phyloP scores from a whole-genome alignment of 2,113 vertebrate species.

The Triplophysa siluroides region DNA sequence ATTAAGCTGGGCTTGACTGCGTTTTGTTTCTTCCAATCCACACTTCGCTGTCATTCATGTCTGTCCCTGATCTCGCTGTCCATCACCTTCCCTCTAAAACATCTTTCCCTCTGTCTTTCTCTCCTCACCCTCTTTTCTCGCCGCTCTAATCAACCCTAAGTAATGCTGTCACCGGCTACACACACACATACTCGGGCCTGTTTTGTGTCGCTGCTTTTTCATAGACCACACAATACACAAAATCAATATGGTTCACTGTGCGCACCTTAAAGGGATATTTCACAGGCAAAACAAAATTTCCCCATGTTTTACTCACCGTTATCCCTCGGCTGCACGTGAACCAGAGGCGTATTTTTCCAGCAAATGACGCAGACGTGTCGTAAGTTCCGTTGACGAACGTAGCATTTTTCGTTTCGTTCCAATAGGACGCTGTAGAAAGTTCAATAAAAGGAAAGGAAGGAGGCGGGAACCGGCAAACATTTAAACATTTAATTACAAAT shows the following conservation, averaged over 20 bases:
- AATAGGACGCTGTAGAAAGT: too few species aligned
- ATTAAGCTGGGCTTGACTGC: not conserved
- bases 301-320: too few species aligned
- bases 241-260: constrained; percentile 15
- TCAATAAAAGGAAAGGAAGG: too few species aligned
- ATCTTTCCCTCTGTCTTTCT: constrained; percentile 39
- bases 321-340: too few species aligned
- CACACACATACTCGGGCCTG: not conserved
- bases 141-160: constrained; percentile 20
- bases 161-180: constrained; percentile 22
- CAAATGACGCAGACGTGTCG: too few species aligned
- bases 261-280: not conserved
- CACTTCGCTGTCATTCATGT: constrained; percentile 37
- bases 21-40: constrained; percentile 17
- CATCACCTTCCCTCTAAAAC: not conserved
- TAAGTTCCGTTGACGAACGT: too few species aligned
- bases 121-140: constrained; percentile 31
- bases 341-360: too few species aligned
- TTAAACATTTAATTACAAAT: too few species aligned
- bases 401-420: too few species aligned
- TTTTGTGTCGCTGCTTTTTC: constrained; percentile 20
- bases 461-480: too few species aligned
- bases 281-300: too few species aligned
- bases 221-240: constrained; percentile 1
- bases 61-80: constrained; percentile 50